Evolutionary conservation across 1,140 invertebrate genomes (phyloP).

Genomic region (Halictus rubicundus): DNA sequence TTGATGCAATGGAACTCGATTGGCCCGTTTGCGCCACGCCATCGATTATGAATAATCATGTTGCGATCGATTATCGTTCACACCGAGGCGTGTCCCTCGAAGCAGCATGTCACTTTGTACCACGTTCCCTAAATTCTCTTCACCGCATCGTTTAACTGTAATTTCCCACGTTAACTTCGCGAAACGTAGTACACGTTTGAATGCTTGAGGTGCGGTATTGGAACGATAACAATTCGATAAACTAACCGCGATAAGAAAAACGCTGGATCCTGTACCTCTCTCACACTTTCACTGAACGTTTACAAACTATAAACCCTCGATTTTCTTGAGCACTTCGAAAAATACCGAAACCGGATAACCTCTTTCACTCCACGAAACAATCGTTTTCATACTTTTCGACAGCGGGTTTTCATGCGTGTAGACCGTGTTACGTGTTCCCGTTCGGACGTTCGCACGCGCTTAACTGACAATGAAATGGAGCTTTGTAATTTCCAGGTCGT

Average conservation of each 20-base stretch:
- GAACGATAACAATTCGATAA: not conserved
- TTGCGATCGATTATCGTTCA: not conserved
- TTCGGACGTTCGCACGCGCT: constrained; percentile 37
- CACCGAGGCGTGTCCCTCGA: not conserved
- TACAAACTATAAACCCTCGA: not conserved
- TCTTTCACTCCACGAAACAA: constrained; percentile 18
- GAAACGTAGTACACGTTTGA: not conserved
- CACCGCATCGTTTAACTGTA: not conserved
- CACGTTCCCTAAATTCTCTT: not conserved
- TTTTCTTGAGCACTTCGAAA: not conserved
- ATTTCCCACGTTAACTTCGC: not conserved
- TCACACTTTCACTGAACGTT: not conserved
- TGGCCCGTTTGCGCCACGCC: not conserved
- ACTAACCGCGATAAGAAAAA: not conserved
- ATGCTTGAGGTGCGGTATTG: not conserved
- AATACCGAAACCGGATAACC: not conserved
- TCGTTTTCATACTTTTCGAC: constrained; percentile 1
- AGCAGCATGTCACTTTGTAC: not conserved
- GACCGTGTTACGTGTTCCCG: not conserved
- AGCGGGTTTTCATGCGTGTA: not conserved
- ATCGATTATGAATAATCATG: constrained; percentile 7
- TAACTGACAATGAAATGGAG: constrained; percentile 51
- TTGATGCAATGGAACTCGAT: not conserved
- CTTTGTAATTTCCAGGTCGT: constrained; percentile 49
- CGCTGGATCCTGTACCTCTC: not conserved